phyloP scores from a whole-genome alignment of 2,797 vertebrate species.

The Rhincodon typus region DNA sequence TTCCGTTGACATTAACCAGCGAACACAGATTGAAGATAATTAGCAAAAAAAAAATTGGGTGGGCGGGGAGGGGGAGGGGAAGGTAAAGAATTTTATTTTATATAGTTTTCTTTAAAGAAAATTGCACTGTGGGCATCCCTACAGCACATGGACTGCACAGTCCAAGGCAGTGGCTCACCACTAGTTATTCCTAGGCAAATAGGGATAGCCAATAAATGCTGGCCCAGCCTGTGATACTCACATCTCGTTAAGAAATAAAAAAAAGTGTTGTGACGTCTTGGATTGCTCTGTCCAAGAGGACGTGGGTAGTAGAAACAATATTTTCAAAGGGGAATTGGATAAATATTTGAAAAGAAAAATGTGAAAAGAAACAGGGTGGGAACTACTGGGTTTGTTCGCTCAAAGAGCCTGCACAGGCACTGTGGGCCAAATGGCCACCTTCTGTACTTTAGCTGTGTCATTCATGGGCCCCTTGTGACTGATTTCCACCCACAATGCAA shows the following conservation, averaged over 20 bases:
- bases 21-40: neutral
- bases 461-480: neutral
- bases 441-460: neutral
- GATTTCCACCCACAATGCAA: too few relatives aligned
- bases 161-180: too few relatives aligned
- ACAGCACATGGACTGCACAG: too few relatives aligned
- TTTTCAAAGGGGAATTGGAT: neutral
- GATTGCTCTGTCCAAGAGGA: neutral
- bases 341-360: neutral
- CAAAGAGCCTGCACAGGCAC: neutral
- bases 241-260: too few relatives aligned
- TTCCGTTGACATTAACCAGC: neutral
- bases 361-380: too few relatives aligned
- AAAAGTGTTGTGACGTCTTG: neutral
- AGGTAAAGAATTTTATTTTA: neutral
- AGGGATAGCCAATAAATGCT: too few relatives aligned
- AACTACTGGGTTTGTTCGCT: neutral
- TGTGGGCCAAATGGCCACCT: neutral
- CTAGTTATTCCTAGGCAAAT: too few relatives aligned
- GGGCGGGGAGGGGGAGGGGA: too few relatives aligned
- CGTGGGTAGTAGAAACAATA: neutral
- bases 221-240: too few relatives aligned
- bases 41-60: too few relatives aligned
- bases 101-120: too few relatives aligned
- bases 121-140: too few relatives aligned